Percentiles rank a stretch among this genome's conserved stretches.
These are phyloP conservation scores for Pagrus major DNA, from an alignment of 2,113 vertebrate species.

Conservation along the genomic window DNA sequence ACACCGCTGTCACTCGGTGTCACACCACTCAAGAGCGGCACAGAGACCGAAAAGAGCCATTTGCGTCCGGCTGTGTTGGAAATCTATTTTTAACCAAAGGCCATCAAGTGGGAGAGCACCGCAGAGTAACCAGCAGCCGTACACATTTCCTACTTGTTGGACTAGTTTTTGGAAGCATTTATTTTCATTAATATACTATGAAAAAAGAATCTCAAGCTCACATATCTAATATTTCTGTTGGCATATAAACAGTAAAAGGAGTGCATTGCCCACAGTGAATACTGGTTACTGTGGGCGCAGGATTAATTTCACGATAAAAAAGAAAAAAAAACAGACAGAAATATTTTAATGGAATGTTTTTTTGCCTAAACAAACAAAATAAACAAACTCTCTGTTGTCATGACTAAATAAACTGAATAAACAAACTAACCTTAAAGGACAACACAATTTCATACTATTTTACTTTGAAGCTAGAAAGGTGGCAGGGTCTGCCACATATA, in stretches of 20 bases:
- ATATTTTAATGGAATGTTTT: no score
- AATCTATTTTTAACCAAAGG: constrained; percentile 78
- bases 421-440: no score
- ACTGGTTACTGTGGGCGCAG: neutral
- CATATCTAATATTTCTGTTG: neutral
- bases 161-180: neutral
- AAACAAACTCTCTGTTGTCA: no score
- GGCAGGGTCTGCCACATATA: no score
- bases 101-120: constrained; percentile 58
- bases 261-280: neutral
- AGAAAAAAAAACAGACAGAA: constrained; percentile 7
- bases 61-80: constrained; percentile 65
- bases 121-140: constrained; percentile 64
- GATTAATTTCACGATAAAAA: neutral
- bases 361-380: no score
- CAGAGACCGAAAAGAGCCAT: constrained; percentile 64
- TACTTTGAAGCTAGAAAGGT: no score
- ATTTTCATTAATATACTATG: neutral
- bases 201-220: neutral
- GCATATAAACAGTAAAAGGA: neutral
- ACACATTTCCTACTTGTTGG: constrained; percentile 37
- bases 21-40: constrained; percentile 43
- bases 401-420: no score
- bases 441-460: no score
- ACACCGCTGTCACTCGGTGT: constrained; percentile 72